Evolutionary conservation across 1,140 invertebrate genomes (phyloP).

Genomic region (Drosophila truncata): DNA sequence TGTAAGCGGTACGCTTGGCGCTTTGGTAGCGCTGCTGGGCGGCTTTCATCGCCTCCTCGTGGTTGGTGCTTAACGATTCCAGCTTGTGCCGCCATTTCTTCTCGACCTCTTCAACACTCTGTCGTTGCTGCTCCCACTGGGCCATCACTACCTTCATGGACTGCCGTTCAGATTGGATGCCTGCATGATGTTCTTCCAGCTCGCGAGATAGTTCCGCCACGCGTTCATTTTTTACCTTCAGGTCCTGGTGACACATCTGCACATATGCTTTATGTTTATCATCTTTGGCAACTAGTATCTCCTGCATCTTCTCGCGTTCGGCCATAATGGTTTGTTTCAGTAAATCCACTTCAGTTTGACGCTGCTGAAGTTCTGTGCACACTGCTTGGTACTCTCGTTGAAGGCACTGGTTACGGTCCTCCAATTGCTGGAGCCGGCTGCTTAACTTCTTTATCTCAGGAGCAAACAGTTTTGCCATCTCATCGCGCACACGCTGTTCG

Average conservation of each 20-base stretch:
- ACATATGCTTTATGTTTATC: conserved; percentile 63
- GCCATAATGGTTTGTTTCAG: conserved; percentile 87
- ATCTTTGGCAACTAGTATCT: conserved; percentile 86
- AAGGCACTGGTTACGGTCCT: conserved; percentile 86
- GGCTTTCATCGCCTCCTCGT: conserved; percentile 73
- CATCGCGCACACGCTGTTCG: conserved; percentile 86
- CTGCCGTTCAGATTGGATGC: conserved; percentile 76
- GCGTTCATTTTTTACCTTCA: conserved; percentile 62
- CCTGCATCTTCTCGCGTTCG: conserved; percentile 86
- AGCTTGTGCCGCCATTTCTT: conserved; percentile 69
- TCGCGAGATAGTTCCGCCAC: conserved; percentile 56
- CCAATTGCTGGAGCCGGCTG: conserved; percentile 85
- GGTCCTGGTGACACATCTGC: conserved; percentile 64
- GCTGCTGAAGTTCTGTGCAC: conserved; percentile 69
- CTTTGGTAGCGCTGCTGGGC: conserved; percentile 87
- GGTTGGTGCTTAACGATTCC: conserved; percentile 47
- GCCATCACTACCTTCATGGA: conserved; percentile 82
- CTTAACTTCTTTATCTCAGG: conserved; percentile 86
- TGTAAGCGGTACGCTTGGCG: conserved; percentile 87
- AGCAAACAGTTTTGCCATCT: conserved; percentile 87
- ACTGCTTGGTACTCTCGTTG: conserved; percentile 86
- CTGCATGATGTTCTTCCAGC: conserved; percentile 71
- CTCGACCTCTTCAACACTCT: conserved; percentile 63
- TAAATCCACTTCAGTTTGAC: conserved; percentile 86
- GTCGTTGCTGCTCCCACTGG: conserved; percentile 77